Percentiles rank a stretch among this genome's conserved stretches.
Evolutionary conservation across 2,888 invertebrate genomes (phyloP).

Genomic region (Calameuta idolon): DNA sequence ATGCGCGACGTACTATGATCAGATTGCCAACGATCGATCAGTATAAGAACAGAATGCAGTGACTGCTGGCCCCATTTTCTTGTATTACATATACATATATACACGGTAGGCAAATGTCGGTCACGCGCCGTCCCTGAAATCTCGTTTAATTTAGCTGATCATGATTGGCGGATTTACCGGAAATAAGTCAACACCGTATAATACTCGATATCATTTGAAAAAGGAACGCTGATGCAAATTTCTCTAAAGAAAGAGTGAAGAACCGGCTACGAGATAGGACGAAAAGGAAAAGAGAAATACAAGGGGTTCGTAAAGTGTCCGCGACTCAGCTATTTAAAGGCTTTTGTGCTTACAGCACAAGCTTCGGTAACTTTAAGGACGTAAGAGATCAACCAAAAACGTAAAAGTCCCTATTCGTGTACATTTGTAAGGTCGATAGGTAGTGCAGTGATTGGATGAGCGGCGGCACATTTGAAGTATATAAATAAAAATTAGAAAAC

Average conservation of each 20-base stretch:
- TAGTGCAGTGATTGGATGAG: background rate
- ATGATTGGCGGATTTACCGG: conserved; percentile 14
- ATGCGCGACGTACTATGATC: background rate
- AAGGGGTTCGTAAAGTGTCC: background rate
- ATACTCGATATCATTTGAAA: background rate
- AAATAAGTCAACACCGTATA: background rate
- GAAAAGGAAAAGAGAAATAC: background rate
- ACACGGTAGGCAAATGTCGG: conserved; percentile 34
- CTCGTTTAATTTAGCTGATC: conserved; percentile 18
- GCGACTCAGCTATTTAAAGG: background rate
- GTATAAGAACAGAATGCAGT: conserved; percentile 35
- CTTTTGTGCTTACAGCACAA: background rate
- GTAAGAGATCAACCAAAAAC: background rate
- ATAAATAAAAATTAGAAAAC: background rate
- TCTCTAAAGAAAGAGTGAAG: background rate
- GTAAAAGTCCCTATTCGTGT: background rate
- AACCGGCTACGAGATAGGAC: background rate
- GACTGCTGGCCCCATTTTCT: conserved; percentile 33
- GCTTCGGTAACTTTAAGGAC: background rate
- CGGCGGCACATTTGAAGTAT: background rate
- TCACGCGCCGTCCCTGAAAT: conserved; percentile 41
- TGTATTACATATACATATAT: conserved; percentile 19
- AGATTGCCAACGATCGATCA: conserved; percentile 48
- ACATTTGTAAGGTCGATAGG: background rate
- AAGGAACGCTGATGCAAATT: background rate